Evolutionary conservation across 2,888 invertebrate genomes (phyloP).

Genomic region (Limenitis camilla): DNA sequence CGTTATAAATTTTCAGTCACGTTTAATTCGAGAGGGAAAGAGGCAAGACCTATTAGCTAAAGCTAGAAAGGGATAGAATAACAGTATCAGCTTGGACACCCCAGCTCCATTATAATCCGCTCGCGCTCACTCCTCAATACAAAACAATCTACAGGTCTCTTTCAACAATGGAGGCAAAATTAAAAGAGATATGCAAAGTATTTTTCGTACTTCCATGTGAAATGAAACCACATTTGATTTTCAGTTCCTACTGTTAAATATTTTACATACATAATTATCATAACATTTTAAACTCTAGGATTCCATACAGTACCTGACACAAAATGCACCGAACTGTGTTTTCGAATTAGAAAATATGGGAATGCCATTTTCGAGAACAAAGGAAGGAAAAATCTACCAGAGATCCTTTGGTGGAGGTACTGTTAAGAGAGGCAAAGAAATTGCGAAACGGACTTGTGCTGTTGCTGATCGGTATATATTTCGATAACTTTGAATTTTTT

Average conservation of each 20-base stretch:
- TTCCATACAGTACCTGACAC: constrained; percentile 97
- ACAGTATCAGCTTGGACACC: too few species aligned
- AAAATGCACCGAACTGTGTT: constrained; percentile 87
- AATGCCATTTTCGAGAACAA: constrained; percentile 98
- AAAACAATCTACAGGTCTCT: too few species aligned
- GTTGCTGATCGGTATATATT: constrained; percentile 92
- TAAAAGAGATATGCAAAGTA: too few species aligned
- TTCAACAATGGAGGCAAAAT: too few species aligned
- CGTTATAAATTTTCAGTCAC: too few species aligned
- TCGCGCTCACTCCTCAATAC: too few species aligned
- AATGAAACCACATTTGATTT: neutral
- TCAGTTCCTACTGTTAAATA: neutral
- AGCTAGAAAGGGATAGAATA: too few species aligned
- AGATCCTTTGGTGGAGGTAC: constrained; percentile 98
- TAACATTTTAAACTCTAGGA: constrained; percentile 72
- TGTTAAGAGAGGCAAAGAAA: constrained; percentile 90
- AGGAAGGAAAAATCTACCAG: constrained; percentile 97
- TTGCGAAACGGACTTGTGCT: constrained; percentile 93
- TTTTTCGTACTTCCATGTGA: too few species aligned
- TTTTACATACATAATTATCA: neutral
- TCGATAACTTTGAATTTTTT: too few species aligned
- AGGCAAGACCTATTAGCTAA: too few species aligned
- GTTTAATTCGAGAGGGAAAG: too few species aligned
- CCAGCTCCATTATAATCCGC: too few species aligned
- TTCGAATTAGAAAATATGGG: constrained; percentile 93